Evolutionary conservation across 2,888 invertebrate genomes (phyloP), one percentile per base, ranked within the genome.

Genomic region (Zeuzera pyrina): DNA sequence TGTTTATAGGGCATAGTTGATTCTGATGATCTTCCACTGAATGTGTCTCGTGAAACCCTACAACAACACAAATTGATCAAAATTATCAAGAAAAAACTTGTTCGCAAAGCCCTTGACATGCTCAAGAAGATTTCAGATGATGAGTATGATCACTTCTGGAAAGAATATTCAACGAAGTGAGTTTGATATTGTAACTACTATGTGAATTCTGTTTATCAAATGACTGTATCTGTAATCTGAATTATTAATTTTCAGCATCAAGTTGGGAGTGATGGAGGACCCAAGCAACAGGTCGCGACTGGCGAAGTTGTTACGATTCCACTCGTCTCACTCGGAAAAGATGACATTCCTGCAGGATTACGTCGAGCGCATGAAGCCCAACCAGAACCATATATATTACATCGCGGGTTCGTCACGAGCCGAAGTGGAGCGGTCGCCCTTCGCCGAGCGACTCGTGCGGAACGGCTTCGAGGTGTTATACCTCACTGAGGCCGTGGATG

Each of bases 21-120:
- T 84, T 97, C 97, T 7, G 99, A 99, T 76, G 99, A 99, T 84
- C 83, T 99, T 49, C 99, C 99, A 15, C 86, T 99, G 48, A 99
- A 99, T 73, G 98, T 99, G 15, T 96, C 96, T 1, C 91, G 99
- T 49, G 99, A 99, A 85, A 98, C 95, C 31, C 87, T 99, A 16
- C 99, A 99, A 70, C 99, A 99, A 67, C 97, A 98, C 85, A 99
- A 99, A 73, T 88, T 99, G 5, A 92, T 99, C 57, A 99, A 99
- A 81, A 95, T 99, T 35, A 99, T 99, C 67, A 97, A 97, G 86
- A 99, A 99, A 87, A 99, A 99, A 68, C 85, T 99, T 38, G 94
- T 99, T 10, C 89, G 99, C 30, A 99, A 99, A 77, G 95, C 94
- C 4, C 83, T 98, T 32, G 98, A 98, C 70, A 97, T 98, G 97